These are phyloP conservation scores for Polydrusus tereticollis DNA, from an alignment of 2,888 invertebrate genomes.

Conservation along the genomic window DNA sequence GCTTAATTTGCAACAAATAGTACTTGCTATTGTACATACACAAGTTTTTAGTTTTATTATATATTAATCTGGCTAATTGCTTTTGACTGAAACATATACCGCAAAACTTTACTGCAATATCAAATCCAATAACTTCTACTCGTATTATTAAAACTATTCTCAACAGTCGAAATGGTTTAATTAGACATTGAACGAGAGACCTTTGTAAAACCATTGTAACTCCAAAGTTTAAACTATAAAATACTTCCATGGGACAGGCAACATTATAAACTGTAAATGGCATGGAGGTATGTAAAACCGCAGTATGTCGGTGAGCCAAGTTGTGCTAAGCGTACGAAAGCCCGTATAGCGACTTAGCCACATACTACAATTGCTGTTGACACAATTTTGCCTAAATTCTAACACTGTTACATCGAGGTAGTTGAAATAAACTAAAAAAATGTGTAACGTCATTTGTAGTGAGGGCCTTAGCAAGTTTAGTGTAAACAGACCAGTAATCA, in stretches of 20 bases:
- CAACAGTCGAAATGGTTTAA: neutral
- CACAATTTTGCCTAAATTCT: neutral
- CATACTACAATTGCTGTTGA: constrained; percentile 7
- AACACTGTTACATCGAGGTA: neutral
- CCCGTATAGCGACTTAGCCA: constrained; percentile 6
- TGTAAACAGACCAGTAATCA: constrained; percentile 16
- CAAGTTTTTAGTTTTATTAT: too few species aligned
- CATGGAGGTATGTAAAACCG: constrained; percentile 9
- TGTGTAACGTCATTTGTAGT: constrained; percentile 10
- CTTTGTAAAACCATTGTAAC: neutral
- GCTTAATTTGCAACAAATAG: too few species aligned
- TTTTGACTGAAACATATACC: too few species aligned
- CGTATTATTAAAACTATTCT: too few species aligned
- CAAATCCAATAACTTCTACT: too few species aligned
- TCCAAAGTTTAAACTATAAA: neutral
- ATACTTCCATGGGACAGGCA: neutral
- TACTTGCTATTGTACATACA: too few species aligned
- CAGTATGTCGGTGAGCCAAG: constrained; percentile 27
- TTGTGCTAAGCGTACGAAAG: constrained; percentile 17
- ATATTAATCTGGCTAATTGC: too few species aligned
- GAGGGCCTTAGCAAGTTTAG: neutral
- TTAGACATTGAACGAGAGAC: neutral
- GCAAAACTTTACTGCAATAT: too few species aligned
- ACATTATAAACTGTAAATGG: constrained; percentile 11
- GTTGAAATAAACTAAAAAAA: neutral